Evolutionary conservation across 2,113 vertebrate species (phyloP).

Genomic region (Percina caprodes): DNA sequence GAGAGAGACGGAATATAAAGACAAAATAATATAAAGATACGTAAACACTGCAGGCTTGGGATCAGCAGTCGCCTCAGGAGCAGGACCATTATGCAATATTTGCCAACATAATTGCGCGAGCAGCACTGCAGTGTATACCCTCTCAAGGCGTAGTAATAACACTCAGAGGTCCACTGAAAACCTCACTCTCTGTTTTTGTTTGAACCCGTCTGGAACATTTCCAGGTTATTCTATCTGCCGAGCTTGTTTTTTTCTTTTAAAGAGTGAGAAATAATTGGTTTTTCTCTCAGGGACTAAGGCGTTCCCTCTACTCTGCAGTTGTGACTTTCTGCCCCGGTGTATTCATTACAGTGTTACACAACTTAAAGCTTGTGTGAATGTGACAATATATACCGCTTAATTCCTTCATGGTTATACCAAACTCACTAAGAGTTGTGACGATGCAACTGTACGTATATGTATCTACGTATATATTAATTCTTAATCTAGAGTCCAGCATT

Average conservation of each 20-base stretch:
- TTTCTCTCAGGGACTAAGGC: conserved; percentile 16
- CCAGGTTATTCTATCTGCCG: conserved; percentile 33
- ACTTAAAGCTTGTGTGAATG: background rate
- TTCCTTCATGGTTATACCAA: background rate
- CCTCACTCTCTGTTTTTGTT: conserved; percentile 19
- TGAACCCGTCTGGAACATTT: conserved; percentile 32
- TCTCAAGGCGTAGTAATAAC: conserved; percentile 28
- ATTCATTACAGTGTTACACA: conserved; percentile 12
- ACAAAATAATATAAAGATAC: background rate
- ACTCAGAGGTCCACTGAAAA: conserved; percentile 8
- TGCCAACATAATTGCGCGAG: conserved; percentile 17
- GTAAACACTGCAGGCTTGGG: background rate
- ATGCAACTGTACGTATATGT: no score
- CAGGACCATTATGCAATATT: conserved; percentile 25
- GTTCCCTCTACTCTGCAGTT: background rate
- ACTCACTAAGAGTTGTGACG: no score
- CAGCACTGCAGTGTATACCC: background rate
- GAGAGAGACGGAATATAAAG: background rate
- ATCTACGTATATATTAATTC: no score
- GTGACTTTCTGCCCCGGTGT: background rate
- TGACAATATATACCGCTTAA: background rate
- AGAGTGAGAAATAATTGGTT: conserved; percentile 10
- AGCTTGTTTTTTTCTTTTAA: conserved; percentile 38
- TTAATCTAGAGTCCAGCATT: background rate
- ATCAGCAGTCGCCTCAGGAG: background rate